Evolutionary conservation across 2,888 invertebrate species (phyloP).

Genomic region (Octonoba sinensis): DNA sequence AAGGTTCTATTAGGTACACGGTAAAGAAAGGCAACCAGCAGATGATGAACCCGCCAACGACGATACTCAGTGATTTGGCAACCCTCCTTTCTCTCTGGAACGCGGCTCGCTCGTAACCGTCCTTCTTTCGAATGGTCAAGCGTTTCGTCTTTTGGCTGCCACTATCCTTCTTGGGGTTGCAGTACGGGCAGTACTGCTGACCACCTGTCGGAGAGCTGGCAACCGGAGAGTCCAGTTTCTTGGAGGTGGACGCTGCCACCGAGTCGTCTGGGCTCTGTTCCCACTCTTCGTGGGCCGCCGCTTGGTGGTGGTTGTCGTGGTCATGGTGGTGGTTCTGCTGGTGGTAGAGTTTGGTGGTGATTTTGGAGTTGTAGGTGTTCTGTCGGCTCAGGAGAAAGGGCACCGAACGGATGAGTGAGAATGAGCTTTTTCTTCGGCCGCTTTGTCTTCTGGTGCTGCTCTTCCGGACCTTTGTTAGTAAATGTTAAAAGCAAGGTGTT

Average conservation of each 20-base stretch:
- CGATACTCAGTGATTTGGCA: slow-evolving; percentile 60
- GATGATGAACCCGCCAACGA: slow-evolving; percentile 86
- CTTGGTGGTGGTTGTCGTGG: slow-evolving; percentile 32
- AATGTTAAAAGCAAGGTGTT: background rate
- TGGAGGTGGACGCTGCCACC: background rate
- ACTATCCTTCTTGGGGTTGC: slow-evolving; percentile 43
- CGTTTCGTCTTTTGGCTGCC: slow-evolving; percentile 20
- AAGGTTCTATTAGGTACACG: slow-evolving; percentile 91
- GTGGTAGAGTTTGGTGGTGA: slow-evolving; percentile 55
- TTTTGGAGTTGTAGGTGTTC: slow-evolving; percentile 48
- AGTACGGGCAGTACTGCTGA: slow-evolving; percentile 42
- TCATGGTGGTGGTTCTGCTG: slow-evolving; percentile 38
- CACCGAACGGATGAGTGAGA: slow-evolving; percentile 44
- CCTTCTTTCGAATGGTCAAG: slow-evolving; percentile 51
- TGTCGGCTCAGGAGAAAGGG: slow-evolving; percentile 46
- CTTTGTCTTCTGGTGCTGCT: slow-evolving; percentile 35
- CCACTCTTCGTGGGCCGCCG: background rate
- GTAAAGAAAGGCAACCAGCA: slow-evolving; percentile 98
- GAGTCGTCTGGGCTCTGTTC: slow-evolving; percentile 2
- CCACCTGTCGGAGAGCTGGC: background rate
- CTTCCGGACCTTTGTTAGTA: slow-evolving; percentile 27
- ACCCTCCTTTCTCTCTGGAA: slow-evolving; percentile 63
- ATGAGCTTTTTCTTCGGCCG: slow-evolving; percentile 40
- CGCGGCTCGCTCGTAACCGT: slow-evolving; percentile 63
- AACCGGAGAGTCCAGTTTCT: slow-evolving; percentile 1